These are phyloP conservation scores for Hydropotes inermis DNA, from an alignment of 2,113 vertebrate genomes.

Conservation along the genomic window DNA sequence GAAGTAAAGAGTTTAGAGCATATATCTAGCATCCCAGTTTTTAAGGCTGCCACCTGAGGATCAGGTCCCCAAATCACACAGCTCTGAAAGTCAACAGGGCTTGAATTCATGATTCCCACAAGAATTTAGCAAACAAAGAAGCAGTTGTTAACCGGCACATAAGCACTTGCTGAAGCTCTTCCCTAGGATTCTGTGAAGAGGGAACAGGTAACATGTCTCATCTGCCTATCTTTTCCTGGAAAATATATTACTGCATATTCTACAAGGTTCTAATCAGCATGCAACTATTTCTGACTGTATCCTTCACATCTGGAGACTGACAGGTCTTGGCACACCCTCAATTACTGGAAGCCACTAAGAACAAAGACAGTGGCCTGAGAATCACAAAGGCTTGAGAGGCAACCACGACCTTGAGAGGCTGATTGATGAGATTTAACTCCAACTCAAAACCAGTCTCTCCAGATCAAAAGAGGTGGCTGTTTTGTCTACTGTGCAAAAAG, in stretches of 20 bases:
- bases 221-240: background rate
- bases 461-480: background rate
- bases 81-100: background rate
- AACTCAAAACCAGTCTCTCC: background rate
- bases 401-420: background rate
- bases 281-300: background rate
- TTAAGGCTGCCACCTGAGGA: background rate
- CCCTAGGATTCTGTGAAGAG: background rate
- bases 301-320: background rate
- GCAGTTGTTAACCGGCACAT: background rate
- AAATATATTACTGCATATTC: background rate
- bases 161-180: background rate
- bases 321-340: background rate
- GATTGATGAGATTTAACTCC: background rate
- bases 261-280: background rate
- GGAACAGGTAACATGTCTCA: background rate
- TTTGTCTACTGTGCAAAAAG: background rate
- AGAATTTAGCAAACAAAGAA: background rate
- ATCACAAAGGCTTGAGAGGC: background rate
- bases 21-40: background rate
- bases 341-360: background rate
- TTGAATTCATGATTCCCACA: background rate
- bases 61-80: background rate
- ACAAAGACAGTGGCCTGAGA: background rate
- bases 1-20: background rate